Percentiles rank a stretch among this genome's conserved stretches.
Evolutionary conservation across 2,888 invertebrate genomes (phyloP).

Genomic region (Phlogophora meticulosa): DNA sequence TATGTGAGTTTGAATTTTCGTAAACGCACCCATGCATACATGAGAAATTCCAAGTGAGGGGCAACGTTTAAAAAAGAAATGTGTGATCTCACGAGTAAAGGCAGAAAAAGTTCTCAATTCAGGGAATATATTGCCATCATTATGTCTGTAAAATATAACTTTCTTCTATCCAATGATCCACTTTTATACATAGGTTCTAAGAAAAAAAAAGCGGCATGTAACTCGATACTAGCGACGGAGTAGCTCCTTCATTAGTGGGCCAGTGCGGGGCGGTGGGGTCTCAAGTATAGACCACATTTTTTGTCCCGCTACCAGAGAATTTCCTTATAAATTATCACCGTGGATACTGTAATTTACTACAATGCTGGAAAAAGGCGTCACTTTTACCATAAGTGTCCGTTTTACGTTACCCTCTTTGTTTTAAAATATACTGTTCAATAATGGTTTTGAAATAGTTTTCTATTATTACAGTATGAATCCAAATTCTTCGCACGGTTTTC

Average conservation of each 20-base stretch:
- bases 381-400: slow-evolving; percentile 33
- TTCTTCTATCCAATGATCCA: background rate
- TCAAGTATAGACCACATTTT: slow-evolving; percentile 85
- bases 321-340: slow-evolving; percentile 69
- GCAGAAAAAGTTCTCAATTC: background rate
- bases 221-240: slow-evolving; percentile 68
- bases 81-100: background rate
- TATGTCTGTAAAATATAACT: too few relatives aligned
- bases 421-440: background rate
- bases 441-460: background rate
- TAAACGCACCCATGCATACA: too few relatives aligned
- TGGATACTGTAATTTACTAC: slow-evolving; percentile 64
- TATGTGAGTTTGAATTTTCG: too few relatives aligned
- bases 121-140: background rate
- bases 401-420: slow-evolving; percentile 28
- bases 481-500: background rate
- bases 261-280: slow-evolving; percentile 74
- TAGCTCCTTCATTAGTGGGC: slow-evolving; percentile 87
- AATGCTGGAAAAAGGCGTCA: slow-evolving; percentile 57
- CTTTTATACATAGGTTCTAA: background rate
- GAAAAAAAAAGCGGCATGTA: slow-evolving; percentile 70
- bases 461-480: background rate
- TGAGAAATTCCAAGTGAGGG: too few relatives aligned
- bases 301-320: slow-evolving; percentile 78
- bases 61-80: too few relatives aligned